Evolutionary conservation across 2,888 invertebrate species (phyloP), one percentile per base, ranked within the genome.

Genomic region (Sinhomidia bicolor): DNA sequence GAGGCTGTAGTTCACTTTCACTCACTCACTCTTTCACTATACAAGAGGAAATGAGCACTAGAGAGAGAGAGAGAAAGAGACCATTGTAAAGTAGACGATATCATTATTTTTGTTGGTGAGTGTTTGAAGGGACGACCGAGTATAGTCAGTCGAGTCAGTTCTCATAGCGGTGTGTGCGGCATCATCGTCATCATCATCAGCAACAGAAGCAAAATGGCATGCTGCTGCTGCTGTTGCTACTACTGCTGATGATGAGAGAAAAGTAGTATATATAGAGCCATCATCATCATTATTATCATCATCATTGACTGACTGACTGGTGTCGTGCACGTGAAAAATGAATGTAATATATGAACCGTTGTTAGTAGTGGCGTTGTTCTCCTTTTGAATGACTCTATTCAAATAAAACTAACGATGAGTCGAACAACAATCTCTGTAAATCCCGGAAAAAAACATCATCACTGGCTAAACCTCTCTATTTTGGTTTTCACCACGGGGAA

Each of bases 321-420:
- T 57, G 60, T 76, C 60, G 29, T 62, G 79, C 62, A 76, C 23
- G 84, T 84, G 84, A 84, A 76, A 84, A 84, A 84, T 84, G 76
- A 74, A 79, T 57, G 51, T 74, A 74, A 79, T 78, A 54, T 74
- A 74, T 51, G 51, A 60, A 36, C 36, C 36, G 36, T 36, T 54
- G 41, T 20, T 79, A 32, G 79, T 14, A 57, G 9, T 23, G n/a
- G 20, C 41, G 60, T 60, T 51, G 65, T 47, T 51, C 26, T 68
- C 47, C 17, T 51, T 54, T 60, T 54, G 82, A 68, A 82, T 82
- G 41, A 26, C 82, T 82, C 82, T 68, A 82, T 82, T 82, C 51
- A 82, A 82, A 65, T 68, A 80, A 80, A 80, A 81, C 29, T n/a
- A n/a, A 20, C 65, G 29, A 80, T 36, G 51, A 62, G 65, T 82